phyloP scores from a whole-genome alignment of 2,797 vertebrate species.

The Pseudomugil gertrudae region DNA sequence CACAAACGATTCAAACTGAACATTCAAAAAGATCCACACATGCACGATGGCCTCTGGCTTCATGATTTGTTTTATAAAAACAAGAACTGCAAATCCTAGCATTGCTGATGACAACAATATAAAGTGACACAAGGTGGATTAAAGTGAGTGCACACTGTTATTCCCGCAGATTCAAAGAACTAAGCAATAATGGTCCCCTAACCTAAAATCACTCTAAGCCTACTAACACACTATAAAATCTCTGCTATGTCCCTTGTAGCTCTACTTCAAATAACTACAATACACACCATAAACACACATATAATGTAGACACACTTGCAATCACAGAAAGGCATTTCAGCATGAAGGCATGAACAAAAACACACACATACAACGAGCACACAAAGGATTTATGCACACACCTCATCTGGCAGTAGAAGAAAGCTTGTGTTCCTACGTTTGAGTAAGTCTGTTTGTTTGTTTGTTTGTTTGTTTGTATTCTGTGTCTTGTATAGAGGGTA shows the following conservation, averaged over 20 bases:
- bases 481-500: slow-evolving; percentile 25
- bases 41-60: neutral
- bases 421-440: slow-evolving; percentile 23
- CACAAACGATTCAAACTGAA: neutral
- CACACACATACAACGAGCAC: slow-evolving; percentile 21
- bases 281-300: neutral
- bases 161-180: slow-evolving; percentile 46
- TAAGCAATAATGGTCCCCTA: slow-evolving; percentile 41
- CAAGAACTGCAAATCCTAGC: neutral
- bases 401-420: slow-evolving; percentile 56
- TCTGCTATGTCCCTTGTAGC: slow-evolving; percentile 26
- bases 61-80: neutral
- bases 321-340: slow-evolving; percentile 35
- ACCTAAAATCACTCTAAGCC: slow-evolving; percentile 21
- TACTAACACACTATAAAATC: slow-evolving; percentile 50
- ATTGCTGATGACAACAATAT: slow-evolving; percentile 13
- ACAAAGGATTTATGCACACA: slow-evolving; percentile 29
- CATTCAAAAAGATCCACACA: neutral
- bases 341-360: slow-evolving; percentile 45
- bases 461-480: slow-evolving; percentile 28
- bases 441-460: too few relatives aligned
- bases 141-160: slow-evolving; percentile 35
- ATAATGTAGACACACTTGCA: slow-evolving; percentile 11
- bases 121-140: slow-evolving; percentile 34
- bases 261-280: slow-evolving; percentile 36